Evolutionary conservation across 2,113 vertebrate genomes (phyloP), one percentile per base, ranked within the genome.

Genomic region (Antennarius striatus): DNA sequence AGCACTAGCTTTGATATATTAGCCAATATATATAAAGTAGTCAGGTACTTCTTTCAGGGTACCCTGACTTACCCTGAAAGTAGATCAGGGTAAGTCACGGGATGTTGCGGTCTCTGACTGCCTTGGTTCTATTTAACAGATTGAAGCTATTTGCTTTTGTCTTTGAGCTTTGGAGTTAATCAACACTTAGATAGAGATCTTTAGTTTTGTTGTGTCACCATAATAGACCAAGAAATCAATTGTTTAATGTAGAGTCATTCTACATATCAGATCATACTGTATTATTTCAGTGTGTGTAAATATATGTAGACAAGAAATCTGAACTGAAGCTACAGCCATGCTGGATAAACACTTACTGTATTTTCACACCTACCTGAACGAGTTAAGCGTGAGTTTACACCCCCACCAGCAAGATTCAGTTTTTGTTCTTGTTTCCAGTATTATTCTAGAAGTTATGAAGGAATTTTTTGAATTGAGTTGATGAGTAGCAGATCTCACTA

Each of bases 111-210:
- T 22, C 22, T 22, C 22, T 2, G 22, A 22, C 22, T 22, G 45
- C 40, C 5, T 51, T 36, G 60, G 22, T 73, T 55, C 69, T 76
- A 66, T 71, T 59, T 74, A 63, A 66, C 1, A 63, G 47, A 5
- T 49, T n/a, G n/a, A 45, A 57, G 22, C 22, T 22, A 22, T 22
- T 22, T 22, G 22, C 22, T 22, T 22, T 1, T 36, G 5, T 4
- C 32, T 36, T 7, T 5, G 1, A 36, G 32, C 32, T 36, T 36
- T 36, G 32, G 32, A 7, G 32, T 4, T 4, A 36, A 36, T 36
- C 8, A 32, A 3, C 56, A 13, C 28, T 50, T 47, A 53, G 3
- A 29, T 52, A 3, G 22, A 59, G 7, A 49, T 16, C 57, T 46
- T 68, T 14, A 29, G 7, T 39, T 55, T 50, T 6, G 9, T 17